A percentile compares a stretch with the other conserved stretches of the same genome.
Conservation (phyloP, 2,797 vertebrate species). For the Enteromius unitaeniatus region DNA sequence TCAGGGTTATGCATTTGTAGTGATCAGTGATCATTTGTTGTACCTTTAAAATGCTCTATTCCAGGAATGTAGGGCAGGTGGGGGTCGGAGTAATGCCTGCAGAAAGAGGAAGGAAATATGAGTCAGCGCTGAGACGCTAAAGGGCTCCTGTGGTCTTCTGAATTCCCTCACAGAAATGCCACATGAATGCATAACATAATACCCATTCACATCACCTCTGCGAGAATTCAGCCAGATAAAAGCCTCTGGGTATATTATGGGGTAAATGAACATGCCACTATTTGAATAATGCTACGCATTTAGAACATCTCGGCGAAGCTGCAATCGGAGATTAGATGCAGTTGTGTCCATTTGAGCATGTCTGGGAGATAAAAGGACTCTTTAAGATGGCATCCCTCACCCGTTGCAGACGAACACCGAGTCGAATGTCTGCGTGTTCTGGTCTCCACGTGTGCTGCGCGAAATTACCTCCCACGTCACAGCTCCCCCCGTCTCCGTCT, state of each 20-base stretch:
- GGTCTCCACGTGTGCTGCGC: conserved; percentile 59
- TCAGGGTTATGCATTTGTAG: conserved; percentile 56
- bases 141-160: conserved; percentile 55
- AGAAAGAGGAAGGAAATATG: conserved; percentile 56
- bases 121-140: conserved; percentile 45
- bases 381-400: conserved; percentile 65
- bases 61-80: conserved; percentile 78
- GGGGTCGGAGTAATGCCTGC: conserved; percentile 80
- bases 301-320: conserved; percentile 31
- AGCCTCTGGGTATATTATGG: conserved; percentile 29
- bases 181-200: conserved; percentile 53
- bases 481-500: conserved; percentile 38
- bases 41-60: conserved; percentile 80
- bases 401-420: conserved; percentile 76
- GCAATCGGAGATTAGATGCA: conserved; percentile 44
- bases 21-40: conserved; percentile 53
- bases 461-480: conserved; percentile 78
- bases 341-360: conserved; percentile 42
- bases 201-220: conserved; percentile 47
- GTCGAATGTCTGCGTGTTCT: conserved; percentile 71
- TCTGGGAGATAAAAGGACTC: conserved; percentile 48
- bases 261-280: conserved; percentile 37
- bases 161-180: conserved; percentile 52
- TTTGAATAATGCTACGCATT: conserved; percentile 34
- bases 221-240: conserved; percentile 43